Percentiles rank a stretch among this genome's conserved stretches.
Conservation (phyloP, 2,113 vertebrate species). For the Hoplias malabaricus region DNA sequence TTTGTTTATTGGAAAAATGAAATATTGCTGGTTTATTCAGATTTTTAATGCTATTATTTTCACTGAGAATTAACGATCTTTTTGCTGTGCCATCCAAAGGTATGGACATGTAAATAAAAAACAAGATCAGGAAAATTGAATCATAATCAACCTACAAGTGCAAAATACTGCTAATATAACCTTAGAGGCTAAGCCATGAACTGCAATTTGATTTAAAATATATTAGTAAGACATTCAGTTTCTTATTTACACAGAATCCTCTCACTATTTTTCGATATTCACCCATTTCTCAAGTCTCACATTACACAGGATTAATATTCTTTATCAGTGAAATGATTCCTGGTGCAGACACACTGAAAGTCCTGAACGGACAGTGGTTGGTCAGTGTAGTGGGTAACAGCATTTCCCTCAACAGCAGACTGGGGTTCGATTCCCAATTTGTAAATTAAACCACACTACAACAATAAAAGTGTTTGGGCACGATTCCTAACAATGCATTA, state of each 20-base stretch:
- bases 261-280: not conserved
- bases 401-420: too few species aligned
- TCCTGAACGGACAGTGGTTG: too few species aligned
- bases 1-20: too few species aligned
- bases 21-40: too few species aligned
- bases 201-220: not conserved
- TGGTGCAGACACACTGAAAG: not conserved
- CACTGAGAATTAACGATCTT: not conserved
- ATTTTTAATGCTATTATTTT: too few species aligned
- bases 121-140: not conserved
- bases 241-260: slow-evolving; percentile 5
- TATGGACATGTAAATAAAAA: not conserved
- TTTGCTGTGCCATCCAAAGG: not conserved
- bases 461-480: too few species aligned
- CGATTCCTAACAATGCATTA: too few species aligned
- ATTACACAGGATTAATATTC: not conserved
- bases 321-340: not conserved
- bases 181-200: not conserved
- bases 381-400: too few species aligned
- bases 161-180: not conserved
- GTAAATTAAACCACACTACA: too few species aligned
- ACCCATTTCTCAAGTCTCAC: not conserved
- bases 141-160: not conserved
- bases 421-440: too few species aligned
- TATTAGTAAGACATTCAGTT: not conserved